A percentile compares a stretch with the other conserved stretches of the same genome.
phyloP scores from a whole-genome alignment of 2,888 invertebrate genomes.

The Cheilosia vulpina region DNA sequence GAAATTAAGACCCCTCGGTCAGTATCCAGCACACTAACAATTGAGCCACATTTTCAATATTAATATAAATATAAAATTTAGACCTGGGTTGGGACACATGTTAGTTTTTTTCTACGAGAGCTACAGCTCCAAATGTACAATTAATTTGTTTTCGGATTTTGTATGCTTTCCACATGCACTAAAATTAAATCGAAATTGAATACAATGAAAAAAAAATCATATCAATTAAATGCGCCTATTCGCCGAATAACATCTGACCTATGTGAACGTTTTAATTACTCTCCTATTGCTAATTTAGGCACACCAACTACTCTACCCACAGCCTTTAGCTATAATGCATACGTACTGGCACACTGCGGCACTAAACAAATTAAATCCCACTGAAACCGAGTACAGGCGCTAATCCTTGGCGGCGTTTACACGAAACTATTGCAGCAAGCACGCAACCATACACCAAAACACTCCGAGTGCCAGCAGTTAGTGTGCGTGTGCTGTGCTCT shows the following conservation, averaged over 20 bases:
- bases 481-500: not conserved
- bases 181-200: no score
- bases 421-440: conserved; percentile 39
- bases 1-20: no score
- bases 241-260: not conserved
- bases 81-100: no score
- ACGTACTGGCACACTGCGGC: conserved; percentile 29
- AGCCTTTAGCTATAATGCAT: conserved; percentile 7
- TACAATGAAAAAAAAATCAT: not conserved
- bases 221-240: not conserved
- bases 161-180: no score
- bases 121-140: no score
- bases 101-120: no score
- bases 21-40: no score
- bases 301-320: not conserved
- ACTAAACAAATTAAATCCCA: conserved; percentile 58
- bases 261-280: conserved; percentile 52
- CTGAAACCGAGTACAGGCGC: conserved; percentile 43
- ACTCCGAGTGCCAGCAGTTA: not conserved
- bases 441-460: not conserved
- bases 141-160: no score
- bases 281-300: conserved; percentile 25
- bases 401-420: conserved; percentile 59
- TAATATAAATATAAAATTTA: no score
- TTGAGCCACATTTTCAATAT: no score